A percentile compares a stretch with the other conserved stretches of the same genome.
Conservation (phyloP, 2,888 invertebrate species). For the Prosapia bicincta region DNA sequence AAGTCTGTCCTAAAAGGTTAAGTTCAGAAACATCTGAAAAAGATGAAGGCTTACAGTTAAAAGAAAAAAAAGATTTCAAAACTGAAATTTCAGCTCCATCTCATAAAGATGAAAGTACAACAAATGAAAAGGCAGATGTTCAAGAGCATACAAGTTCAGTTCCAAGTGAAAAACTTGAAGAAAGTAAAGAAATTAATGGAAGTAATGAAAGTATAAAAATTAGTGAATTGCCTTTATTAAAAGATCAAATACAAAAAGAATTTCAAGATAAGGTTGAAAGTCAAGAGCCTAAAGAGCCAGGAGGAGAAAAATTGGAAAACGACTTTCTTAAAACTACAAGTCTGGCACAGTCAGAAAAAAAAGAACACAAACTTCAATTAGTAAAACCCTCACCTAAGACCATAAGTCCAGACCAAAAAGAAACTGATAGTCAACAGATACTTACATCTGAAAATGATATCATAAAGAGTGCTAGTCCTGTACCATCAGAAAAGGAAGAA, state of each 20-base stretch:
- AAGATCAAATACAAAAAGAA: too few species aligned
- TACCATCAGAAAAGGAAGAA: background rate
- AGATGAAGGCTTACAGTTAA: too few species aligned
- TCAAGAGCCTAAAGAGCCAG: too few species aligned
- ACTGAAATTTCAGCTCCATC: too few species aligned
- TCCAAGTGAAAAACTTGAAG: slow-evolving; percentile 20
- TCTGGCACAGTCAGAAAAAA: background rate
- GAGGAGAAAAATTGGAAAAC: too few species aligned
- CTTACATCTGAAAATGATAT: background rate
- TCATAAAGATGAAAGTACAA: too few species aligned
- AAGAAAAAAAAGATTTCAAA: too few species aligned
- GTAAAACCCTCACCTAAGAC: background rate
- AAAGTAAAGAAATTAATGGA: too few species aligned
- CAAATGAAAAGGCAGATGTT: background rate
- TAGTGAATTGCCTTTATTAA: too few species aligned
- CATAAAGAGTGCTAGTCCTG: background rate
- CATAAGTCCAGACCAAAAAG: background rate
- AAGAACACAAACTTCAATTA: background rate
- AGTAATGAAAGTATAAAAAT: too few species aligned
- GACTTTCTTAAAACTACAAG: background rate
- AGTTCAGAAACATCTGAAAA: too few species aligned
- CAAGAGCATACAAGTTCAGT: background rate
- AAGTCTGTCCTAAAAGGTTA: slow-evolving; percentile 4
- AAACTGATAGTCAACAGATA: background rate
- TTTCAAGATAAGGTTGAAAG: too few species aligned